Evolutionary conservation across 1,140 invertebrate species (phyloP).

Genomic region (Monochamus saltuarius): DNA sequence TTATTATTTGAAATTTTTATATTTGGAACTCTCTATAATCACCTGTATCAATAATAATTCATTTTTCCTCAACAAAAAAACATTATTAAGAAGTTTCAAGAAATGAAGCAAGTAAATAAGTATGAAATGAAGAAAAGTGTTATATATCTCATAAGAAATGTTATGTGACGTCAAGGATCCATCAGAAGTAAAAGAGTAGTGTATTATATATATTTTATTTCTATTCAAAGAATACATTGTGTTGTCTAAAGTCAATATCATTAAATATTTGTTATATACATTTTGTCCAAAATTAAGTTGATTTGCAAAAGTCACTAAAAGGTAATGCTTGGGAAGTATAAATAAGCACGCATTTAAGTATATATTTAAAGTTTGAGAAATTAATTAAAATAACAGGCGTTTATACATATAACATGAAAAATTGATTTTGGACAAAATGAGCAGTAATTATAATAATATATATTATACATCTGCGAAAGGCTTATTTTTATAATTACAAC

Average conservation of each 20-base stretch:
- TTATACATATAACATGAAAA: constrained; percentile 41
- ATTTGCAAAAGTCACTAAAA: not conserved
- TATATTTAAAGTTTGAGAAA: no score
- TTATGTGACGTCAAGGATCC: no score
- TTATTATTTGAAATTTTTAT: no score
- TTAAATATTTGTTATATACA: constrained; percentile 50
- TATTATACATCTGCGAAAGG: constrained; percentile 51
- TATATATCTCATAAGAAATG: no score
- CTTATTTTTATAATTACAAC: constrained; percentile 49
- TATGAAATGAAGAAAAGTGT: no score
- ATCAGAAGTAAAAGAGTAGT: not conserved
- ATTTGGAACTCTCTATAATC: no score
- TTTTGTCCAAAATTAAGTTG: constrained; percentile 47
- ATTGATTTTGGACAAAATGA: constrained; percentile 47
- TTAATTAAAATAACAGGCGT: constrained; percentile 15
- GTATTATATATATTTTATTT: constrained; percentile 45
- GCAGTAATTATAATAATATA: constrained; percentile 41
- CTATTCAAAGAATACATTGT: constrained; percentile 54
- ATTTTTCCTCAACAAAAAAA: no score
- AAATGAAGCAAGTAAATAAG: no score
- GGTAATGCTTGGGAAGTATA: constrained; percentile 23
- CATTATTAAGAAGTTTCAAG: no score
- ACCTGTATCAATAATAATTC: no score
- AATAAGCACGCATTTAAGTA: not conserved
- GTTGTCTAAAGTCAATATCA: constrained; percentile 53